These are phyloP conservation scores for Kobus ellipsiprymnus DNA, from an alignment of 2,113 vertebrate species.

Conservation along the genomic window DNA sequence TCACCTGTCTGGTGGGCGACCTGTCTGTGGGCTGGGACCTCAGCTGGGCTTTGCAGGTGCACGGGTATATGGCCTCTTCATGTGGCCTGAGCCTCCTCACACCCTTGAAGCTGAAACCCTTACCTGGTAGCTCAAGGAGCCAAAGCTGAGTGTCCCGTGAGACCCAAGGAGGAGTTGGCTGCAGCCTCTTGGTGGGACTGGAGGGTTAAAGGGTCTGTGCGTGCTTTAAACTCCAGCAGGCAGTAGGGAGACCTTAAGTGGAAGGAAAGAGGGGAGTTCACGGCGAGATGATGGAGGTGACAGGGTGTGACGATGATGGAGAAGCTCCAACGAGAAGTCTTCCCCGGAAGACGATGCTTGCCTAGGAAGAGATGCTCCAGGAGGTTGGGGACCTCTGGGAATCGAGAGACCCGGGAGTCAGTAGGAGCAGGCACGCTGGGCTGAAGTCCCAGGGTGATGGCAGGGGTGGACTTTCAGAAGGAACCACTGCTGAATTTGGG, in stretches of 20 bases:
- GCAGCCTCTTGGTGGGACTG: not conserved
- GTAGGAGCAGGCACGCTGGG: rapidly evolving
- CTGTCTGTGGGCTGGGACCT: not conserved
- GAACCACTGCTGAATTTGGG: rapidly evolving
- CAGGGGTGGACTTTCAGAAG: not conserved
- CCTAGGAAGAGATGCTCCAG: not conserved
- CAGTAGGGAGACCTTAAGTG: rapidly evolving
- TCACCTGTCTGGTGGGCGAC: not conserved
- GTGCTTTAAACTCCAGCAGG: not conserved
- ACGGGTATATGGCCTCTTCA: rapidly evolving
- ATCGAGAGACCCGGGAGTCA: not conserved
- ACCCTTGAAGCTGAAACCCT: not conserved
- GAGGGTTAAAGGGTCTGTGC: not conserved
- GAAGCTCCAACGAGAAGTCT: not conserved
- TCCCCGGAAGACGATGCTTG: no score
- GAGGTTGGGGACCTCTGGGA: rapidly evolving
- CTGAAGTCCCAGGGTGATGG: not conserved
- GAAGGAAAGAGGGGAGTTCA: rapidly evolving
- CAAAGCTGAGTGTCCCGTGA: not conserved
- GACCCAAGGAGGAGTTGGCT: not conserved
- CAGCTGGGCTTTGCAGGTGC: rapidly evolving
- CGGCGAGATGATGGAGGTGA: rapidly evolving
- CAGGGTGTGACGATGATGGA: rapidly evolving
- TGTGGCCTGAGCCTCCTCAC: no score
- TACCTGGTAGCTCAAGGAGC: not conserved